Evolutionary conservation across 1,140 invertebrate species (phyloP), one percentile per base, ranked within the genome.

Genomic region (Cecropterus lyciades): DNA sequence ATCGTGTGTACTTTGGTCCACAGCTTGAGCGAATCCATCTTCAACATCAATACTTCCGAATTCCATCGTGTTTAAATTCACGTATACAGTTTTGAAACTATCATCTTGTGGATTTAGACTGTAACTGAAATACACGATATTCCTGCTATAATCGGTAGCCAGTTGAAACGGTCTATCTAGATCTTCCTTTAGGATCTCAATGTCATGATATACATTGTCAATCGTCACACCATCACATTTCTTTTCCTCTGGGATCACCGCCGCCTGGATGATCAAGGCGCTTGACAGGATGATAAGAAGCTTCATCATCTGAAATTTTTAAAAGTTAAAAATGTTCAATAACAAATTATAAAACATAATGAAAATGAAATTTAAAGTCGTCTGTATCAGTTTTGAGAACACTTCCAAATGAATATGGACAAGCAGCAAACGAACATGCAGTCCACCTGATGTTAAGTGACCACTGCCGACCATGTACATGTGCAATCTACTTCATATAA

Each of bases 11-110:
- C 65, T 66, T 33, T 77, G 75, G 63, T 91, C 84, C 0, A 89
- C 78, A 3, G 84, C 64, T 66, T 89, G 86, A 13, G 82, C 78
- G 27, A 89, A 91, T 0, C 86, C 88, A 45, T 91, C 84, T 1
- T 59, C 69, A 1, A 89, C 62, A 4, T 69, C 42, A 15, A 90
- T 65, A n/a, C 78, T 69, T n/a, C 52, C 59, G 30, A 79, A 84
- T 67, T 83, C 70, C 33, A 85, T 85, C 1, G 76, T 87, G n/a
- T 84, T 76, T 16, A 91, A 62, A 59, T 89, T 77, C 0, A 87
- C 27, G 53, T 73, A 82, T 0, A 77, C 82, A 8, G 73, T 77
- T 67, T 72, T 79, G 43, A 83, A 86, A 17, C 43, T 17, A 16
- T 88, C 83, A 4, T 79, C 79, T 1, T 79, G 40, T 53, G 60